These are phyloP conservation scores for Pissodes strobi DNA, from an alignment of 1,140 invertebrate species.

Conservation along the genomic window DNA sequence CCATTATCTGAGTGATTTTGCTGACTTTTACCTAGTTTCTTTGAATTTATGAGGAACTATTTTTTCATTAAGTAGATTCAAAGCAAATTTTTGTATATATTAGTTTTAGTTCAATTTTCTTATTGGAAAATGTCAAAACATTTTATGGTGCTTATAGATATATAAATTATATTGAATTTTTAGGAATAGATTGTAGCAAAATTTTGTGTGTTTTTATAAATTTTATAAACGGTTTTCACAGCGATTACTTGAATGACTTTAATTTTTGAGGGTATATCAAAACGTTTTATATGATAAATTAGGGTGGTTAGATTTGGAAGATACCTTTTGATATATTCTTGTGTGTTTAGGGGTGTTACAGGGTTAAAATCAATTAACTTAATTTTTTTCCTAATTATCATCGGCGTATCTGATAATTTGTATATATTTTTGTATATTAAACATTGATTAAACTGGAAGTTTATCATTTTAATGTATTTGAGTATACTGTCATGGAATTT, in stretches of 20 bases:
- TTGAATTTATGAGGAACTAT: slow-evolving; percentile 4
- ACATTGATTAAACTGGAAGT: too few relatives aligned
- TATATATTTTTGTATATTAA: slow-evolving; percentile 4
- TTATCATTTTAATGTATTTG: too few relatives aligned
- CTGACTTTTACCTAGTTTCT: slow-evolving; percentile 17
- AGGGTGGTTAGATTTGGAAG: too few relatives aligned
- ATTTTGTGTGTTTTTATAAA: slow-evolving; percentile 49
- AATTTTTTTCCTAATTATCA: slow-evolving; percentile 21
- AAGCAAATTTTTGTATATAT: slow-evolving; percentile 34
- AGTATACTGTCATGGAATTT: too few relatives aligned
- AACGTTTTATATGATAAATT: too few relatives aligned
- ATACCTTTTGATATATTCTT: slow-evolving; percentile 21
- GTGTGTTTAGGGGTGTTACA: slow-evolving; percentile 6
- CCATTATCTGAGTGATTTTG: slow-evolving; percentile 38
- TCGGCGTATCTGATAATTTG: neutral
- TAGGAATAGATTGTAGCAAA: slow-evolving; percentile 41
- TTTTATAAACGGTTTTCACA: slow-evolving; percentile 37
- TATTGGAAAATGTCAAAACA: slow-evolving; percentile 46
- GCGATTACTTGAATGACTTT: slow-evolving; percentile 11
- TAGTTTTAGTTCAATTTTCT: slow-evolving; percentile 37
- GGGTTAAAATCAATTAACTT: slow-evolving; percentile 26
- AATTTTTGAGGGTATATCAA: slow-evolving; percentile 13
- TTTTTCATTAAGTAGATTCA: slow-evolving; percentile 16
- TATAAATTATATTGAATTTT: slow-evolving; percentile 38
- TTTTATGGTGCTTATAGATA: slow-evolving; percentile 50